Evolutionary conservation across 2,797 vertebrate genomes (phyloP), one percentile per base, ranked within the genome.

Genomic region (Melanotaenia trifasciata): DNA sequence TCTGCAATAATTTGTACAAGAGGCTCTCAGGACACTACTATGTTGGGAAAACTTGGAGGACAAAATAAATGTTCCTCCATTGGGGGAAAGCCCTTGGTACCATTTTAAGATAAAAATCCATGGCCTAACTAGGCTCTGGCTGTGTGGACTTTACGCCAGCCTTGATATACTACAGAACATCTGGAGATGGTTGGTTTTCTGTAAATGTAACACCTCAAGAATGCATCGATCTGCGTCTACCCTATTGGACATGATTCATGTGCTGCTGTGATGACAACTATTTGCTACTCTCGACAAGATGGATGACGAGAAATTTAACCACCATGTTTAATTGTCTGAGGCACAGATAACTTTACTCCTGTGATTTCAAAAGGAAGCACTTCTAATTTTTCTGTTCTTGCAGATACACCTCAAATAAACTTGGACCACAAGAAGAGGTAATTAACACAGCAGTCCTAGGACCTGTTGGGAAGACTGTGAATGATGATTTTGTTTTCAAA

Each of bases 201-300:
- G 10, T 40, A 26, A 26, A 24, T 8, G 40, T 8, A n/a, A 62
- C 58, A 14, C 71, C 33, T 5, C 36, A 73, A 54, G 64, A 74
- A 77, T 66, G 67, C 76, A 78, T 69, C 16, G 26, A 20, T 71
- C 72, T 32, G 9, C 2, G 40, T 36, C 47, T 16, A 11, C n/a
- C 2, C 9, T 58, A 3, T 6, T 13, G 2, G 1, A 16, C 2
- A 0, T 43, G 1, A 1, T n/a, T 1, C 1, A 30, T 58, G 94
- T 97, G 97, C 94, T 92, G 71, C 90, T 67, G 67, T 98, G 97
- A 99, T 98, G 97, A 98, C 89, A 0, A 2, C 45, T 94, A 96
- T 98, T 99, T 99, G 98, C 98, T 99, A 98, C 98, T 99, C 98
- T 99, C 93, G 97, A 99, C 90, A 9, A 77, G 6, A 66, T 64